Conservation (phyloP, 2,797 vertebrate species). For the Hydrocynus forskahlii region DNA sequence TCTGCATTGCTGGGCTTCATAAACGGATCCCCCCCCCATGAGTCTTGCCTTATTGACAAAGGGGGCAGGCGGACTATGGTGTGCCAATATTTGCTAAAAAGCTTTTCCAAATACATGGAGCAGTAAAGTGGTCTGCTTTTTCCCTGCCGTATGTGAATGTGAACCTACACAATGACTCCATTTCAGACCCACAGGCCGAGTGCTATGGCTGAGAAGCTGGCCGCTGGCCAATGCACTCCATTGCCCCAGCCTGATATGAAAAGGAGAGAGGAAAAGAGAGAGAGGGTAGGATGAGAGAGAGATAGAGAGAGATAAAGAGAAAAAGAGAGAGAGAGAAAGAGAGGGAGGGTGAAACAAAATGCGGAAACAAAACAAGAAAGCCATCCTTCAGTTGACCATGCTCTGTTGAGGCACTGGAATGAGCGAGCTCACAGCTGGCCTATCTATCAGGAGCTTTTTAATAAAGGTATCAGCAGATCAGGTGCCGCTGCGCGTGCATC, state of each 20-base stretch:
- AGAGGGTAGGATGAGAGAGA: conserved; percentile 30
- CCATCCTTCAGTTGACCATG: conserved; percentile 51
- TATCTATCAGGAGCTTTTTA: conserved; percentile 65
- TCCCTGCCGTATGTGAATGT: conserved; percentile 53
- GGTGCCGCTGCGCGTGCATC: conserved; percentile 44
- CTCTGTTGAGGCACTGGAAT: conserved; percentile 41
- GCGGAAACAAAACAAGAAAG: conserved; percentile 42
- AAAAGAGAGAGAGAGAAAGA: conserved; percentile 30
- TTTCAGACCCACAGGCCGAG: conserved; percentile 54
- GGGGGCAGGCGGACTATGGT: conserved; percentile 68
- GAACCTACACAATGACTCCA: conserved; percentile 58
- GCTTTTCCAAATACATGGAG: conserved; percentile 76
- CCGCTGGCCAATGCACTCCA: conserved; percentile 42
- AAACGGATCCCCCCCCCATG: conserved; percentile 60
- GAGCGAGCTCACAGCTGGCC: conserved; percentile 25
- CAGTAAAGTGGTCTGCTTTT: conserved; percentile 58
- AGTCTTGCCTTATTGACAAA: conserved; percentile 70
- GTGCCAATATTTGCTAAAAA: conserved; percentile 80
- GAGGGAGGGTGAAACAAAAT: conserved; percentile 34
- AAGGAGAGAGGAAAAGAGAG: conserved; percentile 38
- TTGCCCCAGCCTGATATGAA: conserved; percentile 52
- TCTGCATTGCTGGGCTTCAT: conserved; percentile 68
- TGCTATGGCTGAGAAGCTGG: conserved; percentile 50
- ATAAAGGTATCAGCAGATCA: conserved; percentile 63
- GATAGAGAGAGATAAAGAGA: conserved; percentile 34